Conservation (phyloP, 35 echinoderm and acorn worm species). For the Acanthaster planci region DNA sequence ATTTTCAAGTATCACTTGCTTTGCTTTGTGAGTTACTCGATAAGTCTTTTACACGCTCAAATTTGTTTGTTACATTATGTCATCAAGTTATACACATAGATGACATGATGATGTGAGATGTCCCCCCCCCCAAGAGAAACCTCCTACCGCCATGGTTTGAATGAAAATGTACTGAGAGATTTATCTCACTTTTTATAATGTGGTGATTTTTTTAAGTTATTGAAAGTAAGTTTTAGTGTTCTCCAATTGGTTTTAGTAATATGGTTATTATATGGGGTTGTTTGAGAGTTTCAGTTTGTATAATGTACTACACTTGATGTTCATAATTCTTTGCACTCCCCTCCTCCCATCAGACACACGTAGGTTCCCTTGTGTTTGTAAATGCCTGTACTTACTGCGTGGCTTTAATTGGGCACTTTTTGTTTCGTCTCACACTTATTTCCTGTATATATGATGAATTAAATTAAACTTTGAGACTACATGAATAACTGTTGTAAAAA, state of each 20-base stretch:
- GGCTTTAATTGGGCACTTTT: not conserved
- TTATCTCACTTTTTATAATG: too few relatives aligned
- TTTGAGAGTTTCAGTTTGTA: not conserved
- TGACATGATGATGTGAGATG: too few relatives aligned
- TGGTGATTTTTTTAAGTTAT: constrained; percentile 7
- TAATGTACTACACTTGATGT: constrained; percentile 23
- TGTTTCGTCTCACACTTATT: not conserved
- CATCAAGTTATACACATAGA: too few relatives aligned
- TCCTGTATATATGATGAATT: constrained; percentile 32
- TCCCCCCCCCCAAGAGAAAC: too few relatives aligned
- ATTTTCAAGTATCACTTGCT: not conserved
- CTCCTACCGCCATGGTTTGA: too few relatives aligned
- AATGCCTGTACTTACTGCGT: constrained; percentile 3
- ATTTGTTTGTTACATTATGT: not conserved
- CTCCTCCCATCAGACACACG: not conserved
- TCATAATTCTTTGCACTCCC: not conserved
- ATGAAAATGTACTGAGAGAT: too few relatives aligned
- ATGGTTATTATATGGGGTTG: too few relatives aligned
- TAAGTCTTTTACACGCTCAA: not conserved
- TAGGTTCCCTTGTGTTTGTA: constrained; percentile 25
- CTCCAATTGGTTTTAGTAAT: too few relatives aligned
- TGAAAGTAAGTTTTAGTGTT: too few relatives aligned
- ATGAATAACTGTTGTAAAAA: not conserved
- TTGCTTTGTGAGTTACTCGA: not conserved
- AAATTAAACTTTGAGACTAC: constrained; percentile 27